Base-by-base conservation (phyloP, 1,140 invertebrate species). In the Leguminivora glycinivorella region DNA sequence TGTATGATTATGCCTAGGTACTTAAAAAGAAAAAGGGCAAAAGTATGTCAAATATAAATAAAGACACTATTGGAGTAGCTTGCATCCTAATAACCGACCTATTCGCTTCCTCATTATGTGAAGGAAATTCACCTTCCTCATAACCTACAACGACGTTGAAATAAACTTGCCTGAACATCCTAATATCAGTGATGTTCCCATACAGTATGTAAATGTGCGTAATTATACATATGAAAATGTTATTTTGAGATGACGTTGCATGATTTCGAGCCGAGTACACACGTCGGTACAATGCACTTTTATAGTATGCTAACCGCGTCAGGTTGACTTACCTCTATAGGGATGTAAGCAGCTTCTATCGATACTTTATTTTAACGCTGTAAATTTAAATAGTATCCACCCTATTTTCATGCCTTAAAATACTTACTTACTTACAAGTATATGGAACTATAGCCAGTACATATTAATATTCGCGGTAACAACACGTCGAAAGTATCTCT, bases 241-340 rank as follows among this genome's bases (percentile, higher is more conserved):
- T 70, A 56, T 58, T 29, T 38, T 60, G 26, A 78, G 77, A 83
- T 86, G 85, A 87, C 80, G 84, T 86, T 78, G 75, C 67, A 72
- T 75, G 78, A 82, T 82, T 88, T 86, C 83, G 81, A 84, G 80
- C 83, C 86, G 80, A 84, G 80, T 43, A 24, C 26, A 19, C 26
- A 63, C 29, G 4, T 14, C 14, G 47, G 47, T 85, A 87, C 87
- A 88, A 88, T 89, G 84, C 84, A 88, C 84, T 87, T 88, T 87
- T 85, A 87, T 85, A 83, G 82, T 83, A 83, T 83, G 80, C 83
- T 75, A 84, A 77, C 81, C 82, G 80, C 80, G 78, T 80, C 74
- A 76, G 75, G 73, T 63, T 63, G 58, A 63, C 76, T 80, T 40
- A 79, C 76, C 76, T 75, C 81, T 80, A 75, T 67, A 85, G 83